A percentile compares a stretch with the other conserved stretches of the same genome.
These are phyloP conservation scores for Bombus fervidus DNA, from an alignment of 1,140 invertebrate species.

Conservation along the genomic window DNA sequence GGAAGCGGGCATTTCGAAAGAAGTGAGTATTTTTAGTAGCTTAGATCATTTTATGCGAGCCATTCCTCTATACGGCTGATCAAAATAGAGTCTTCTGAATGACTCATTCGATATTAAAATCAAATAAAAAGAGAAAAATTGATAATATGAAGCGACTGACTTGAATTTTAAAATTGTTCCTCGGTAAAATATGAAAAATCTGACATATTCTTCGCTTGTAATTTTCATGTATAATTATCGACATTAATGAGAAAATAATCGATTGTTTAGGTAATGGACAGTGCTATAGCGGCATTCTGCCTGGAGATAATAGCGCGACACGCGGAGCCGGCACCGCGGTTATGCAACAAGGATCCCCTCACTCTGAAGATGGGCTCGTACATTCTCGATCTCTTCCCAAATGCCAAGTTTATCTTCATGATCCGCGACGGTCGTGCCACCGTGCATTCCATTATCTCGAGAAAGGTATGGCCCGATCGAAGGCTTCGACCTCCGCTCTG, in stretches of 20 bases:
- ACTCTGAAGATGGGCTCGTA: conserved; percentile 97
- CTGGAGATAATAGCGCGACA: conserved; percentile 97
- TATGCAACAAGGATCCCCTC: conserved; percentile 99
- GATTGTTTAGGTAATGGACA: conserved; percentile 90
- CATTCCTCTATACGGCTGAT: background rate
- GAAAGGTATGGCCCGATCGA: conserved; percentile 86
- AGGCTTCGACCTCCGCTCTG: background rate
- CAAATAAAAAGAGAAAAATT: too few species aligned
- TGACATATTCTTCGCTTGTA: background rate
- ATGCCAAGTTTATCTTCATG: conserved; percentile 99
- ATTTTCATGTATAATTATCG: background rate
- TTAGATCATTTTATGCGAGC: background rate
- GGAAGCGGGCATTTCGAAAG: conserved; percentile 96
- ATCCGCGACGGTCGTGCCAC: conserved; percentile 98
- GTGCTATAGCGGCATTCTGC: conserved; percentile 97
- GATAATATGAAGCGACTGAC: too few species aligned
- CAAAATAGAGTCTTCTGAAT: background rate
- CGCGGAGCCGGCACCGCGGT: conserved; percentile 94
- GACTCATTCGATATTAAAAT: too few species aligned
- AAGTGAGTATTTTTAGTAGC: conserved; percentile 81
- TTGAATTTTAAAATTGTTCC: too few species aligned
- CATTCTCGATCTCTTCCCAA: conserved; percentile 90
- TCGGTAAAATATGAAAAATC: too few species aligned
- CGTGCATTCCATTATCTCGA: conserved; percentile 98
- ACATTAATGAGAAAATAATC: conserved; percentile 4